Percentiles rank a stretch among this genome's conserved stretches.
phyloP scores from a whole-genome alignment of 2,888 invertebrate genomes.

The Yponomeuta sedellus region DNA sequence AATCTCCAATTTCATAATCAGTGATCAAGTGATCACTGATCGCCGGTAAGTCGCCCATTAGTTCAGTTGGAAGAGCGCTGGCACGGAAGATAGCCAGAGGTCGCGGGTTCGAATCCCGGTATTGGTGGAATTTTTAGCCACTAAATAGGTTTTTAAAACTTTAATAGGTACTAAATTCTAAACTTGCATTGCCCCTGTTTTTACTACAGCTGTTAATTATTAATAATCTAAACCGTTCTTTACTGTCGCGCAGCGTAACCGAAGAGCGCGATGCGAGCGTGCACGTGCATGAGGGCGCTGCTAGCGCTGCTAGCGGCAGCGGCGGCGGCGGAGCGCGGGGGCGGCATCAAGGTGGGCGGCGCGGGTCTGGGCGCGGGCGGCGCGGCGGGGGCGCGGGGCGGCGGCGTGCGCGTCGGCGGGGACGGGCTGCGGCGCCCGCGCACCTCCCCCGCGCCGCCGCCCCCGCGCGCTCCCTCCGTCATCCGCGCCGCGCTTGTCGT shows the following conservation, averaged over 20 bases:
- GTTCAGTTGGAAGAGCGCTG: no score
- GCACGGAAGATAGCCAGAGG: no score
- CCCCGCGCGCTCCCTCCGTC: constrained; percentile 68
- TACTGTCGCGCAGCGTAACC: not conserved
- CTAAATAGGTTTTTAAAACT: no score
- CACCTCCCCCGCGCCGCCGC: constrained; percentile 63
- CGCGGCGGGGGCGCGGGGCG: constrained; percentile 54
- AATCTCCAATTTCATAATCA: no score
- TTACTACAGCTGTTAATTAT: not conserved
- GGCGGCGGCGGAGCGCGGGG: constrained; percentile 57
- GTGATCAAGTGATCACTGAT: no score
- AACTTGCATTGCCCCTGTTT: no score
- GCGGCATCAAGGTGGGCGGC: constrained; percentile 60
- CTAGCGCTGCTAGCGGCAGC: constrained; percentile 55
- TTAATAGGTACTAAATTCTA: no score
- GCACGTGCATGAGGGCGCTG: constrained; percentile 57
- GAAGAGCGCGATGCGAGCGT: constrained; percentile 29
- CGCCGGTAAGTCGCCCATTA: no score
- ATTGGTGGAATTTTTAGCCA: no score
- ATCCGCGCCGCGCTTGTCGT: constrained; percentile 83
- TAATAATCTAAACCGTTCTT: not conserved
- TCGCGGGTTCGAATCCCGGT: no score
- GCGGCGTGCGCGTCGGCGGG: constrained; percentile 57
- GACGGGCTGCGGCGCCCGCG: constrained; percentile 57
- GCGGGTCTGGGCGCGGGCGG: constrained; percentile 44